Evolutionary conservation across 2,888 invertebrate genomes (phyloP).

Genomic region (Drosophila colorata): DNA sequence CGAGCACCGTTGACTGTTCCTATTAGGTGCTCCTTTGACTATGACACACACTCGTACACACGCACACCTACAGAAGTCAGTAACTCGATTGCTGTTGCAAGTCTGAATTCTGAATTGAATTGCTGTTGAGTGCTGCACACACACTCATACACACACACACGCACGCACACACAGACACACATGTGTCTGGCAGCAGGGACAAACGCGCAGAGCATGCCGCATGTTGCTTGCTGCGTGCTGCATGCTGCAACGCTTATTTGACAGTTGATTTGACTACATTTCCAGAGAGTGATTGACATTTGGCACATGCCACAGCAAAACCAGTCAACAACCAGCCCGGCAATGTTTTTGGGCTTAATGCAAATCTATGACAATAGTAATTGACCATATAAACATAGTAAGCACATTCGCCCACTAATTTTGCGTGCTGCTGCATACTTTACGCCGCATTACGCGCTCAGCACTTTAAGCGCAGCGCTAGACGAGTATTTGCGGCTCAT

Average conservation of each 20-base stretch:
- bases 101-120: constrained; percentile 80
- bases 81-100: constrained; percentile 79
- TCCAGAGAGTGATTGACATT: constrained; percentile 78
- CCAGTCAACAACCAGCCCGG: constrained; percentile 27
- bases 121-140: constrained; percentile 75
- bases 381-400: constrained; percentile 35
- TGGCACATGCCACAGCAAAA: constrained; percentile 61
- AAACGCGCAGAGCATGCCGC: constrained; percentile 18
- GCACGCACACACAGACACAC: constrained; percentile 3
- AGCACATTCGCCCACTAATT: constrained; percentile 49
- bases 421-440: constrained; percentile 72
- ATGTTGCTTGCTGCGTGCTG: constrained; percentile 9
- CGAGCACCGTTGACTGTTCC: constrained; percentile 23
- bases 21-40: constrained; percentile 59
- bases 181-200: not conserved
- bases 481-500: constrained; percentile 4
- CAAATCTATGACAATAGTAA: constrained; percentile 43
- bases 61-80: constrained; percentile 40
- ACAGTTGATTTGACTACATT: constrained; percentile 81
- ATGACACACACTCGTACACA: constrained; percentile 54
- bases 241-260: constrained; percentile 78
- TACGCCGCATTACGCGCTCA: constrained; percentile 55
- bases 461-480: constrained; percentile 24
- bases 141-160: constrained; percentile 28
- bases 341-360: constrained; percentile 20